These are phyloP conservation scores for Drosophila maculinotata DNA, from an alignment of 2,888 invertebrate genomes.

Conservation along the genomic window DNA sequence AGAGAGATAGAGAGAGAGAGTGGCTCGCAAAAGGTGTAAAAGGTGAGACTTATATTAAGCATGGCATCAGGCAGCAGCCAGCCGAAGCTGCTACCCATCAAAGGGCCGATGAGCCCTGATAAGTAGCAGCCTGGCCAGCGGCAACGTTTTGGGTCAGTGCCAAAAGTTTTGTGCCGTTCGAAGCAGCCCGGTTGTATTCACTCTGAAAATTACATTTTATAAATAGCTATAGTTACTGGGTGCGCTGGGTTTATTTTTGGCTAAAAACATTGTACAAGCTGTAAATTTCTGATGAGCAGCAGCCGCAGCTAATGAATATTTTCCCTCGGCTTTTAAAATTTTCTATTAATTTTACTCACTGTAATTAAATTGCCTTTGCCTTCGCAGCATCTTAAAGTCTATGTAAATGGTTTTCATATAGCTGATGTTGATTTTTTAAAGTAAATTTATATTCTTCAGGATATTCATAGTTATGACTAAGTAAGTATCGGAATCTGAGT, in stretches of 20 bases:
- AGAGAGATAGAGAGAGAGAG: too few species aligned
- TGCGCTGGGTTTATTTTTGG: slow-evolving; percentile 42
- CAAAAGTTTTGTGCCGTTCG: slow-evolving; percentile 55
- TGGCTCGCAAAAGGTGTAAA: slow-evolving; percentile 33
- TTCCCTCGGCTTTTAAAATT: slow-evolving; percentile 43
- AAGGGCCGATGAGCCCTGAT: slow-evolving; percentile 54
- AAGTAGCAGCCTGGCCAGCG: slow-evolving; percentile 41
- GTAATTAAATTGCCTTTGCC: slow-evolving; percentile 54
- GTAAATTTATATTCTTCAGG: slow-evolving; percentile 1
- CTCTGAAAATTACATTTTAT: slow-evolving; percentile 58
- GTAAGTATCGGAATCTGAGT: too few species aligned
- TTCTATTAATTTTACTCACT: slow-evolving; percentile 60
- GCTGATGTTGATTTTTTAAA: not conserved
- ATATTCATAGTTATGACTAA: too few species aligned
- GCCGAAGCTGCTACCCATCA: slow-evolving; percentile 49
- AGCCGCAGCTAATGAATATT: slow-evolving; percentile 58
- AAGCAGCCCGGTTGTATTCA: slow-evolving; percentile 21
- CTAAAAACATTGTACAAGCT: slow-evolving; percentile 44
- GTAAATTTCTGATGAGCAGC: slow-evolving; percentile 74
- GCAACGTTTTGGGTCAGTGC: slow-evolving; percentile 67
- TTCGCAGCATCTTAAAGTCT: slow-evolving; percentile 7
- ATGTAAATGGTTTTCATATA: not conserved
- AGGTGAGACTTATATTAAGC: slow-evolving; percentile 61
- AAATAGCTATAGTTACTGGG: slow-evolving; percentile 44
- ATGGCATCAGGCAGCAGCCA: slow-evolving; percentile 25